Conservation (phyloP, 1,140 invertebrate species). For the Anoplolepis gracilipes region DNA sequence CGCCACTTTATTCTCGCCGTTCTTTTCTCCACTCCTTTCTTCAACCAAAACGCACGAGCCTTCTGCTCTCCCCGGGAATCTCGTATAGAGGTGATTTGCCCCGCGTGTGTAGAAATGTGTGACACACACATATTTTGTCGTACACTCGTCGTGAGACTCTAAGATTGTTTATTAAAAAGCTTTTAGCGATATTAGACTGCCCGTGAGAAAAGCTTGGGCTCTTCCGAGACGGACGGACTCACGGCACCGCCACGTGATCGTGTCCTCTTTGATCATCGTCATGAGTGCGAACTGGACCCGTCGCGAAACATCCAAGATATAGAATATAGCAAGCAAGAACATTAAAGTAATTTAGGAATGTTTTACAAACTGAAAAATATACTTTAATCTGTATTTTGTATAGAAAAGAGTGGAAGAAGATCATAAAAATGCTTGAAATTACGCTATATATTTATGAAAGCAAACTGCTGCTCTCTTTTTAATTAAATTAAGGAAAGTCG, state of each 20-base stretch:
- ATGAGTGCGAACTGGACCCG: not conserved
- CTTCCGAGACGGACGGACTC: not conserved
- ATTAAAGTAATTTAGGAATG: too few species aligned
- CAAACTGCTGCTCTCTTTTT: too few species aligned
- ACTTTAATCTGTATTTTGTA: too few species aligned
- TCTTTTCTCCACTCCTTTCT: not conserved
- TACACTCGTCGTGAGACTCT: conserved; percentile 30
- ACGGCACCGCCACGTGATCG: not conserved
- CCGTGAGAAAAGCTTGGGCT: conserved; percentile 29
- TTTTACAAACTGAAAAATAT: too few species aligned
- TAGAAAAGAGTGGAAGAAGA: too few species aligned
- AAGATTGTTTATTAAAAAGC: conserved; percentile 79
- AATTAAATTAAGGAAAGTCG: too few species aligned
- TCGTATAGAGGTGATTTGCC: conserved; percentile 22
- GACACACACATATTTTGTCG: conserved; percentile 17
- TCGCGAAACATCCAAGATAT: not conserved
- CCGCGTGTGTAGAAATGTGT: not conserved
- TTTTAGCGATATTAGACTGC: conserved; percentile 78
- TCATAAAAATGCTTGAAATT: too few species aligned
- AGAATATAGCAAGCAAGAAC: not conserved
- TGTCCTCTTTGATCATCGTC: conserved; percentile 40
- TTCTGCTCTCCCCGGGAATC: conserved; percentile 2
- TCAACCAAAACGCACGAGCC: not conserved
- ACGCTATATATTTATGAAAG: too few species aligned
- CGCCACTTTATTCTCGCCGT: conserved; percentile 15